Base-by-base conservation (phyloP, 1,140 invertebrate genomes). In the Lepidostoma basale region DNA sequence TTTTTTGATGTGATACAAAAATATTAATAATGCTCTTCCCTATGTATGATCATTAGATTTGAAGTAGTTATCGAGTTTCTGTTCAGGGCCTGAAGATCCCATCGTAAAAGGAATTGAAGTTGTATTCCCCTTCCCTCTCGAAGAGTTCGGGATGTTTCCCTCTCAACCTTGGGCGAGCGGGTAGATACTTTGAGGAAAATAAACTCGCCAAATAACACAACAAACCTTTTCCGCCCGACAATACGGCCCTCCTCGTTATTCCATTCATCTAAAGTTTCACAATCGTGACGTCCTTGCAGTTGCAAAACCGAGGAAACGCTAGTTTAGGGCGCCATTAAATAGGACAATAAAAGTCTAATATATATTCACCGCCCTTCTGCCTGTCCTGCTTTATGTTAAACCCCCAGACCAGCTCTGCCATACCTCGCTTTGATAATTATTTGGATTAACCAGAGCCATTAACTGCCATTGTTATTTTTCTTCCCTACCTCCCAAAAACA, bases 191-290 rank as follows among this genome's bases (percentile, higher is more conserved):
- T 12, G 26, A 56, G 14, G 52, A 56, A 56, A 56, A 56, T 56
- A 56, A 56, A 56, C 16, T 36, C 52, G 0, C 52, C 52, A 10
- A 56, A 56, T 56, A 56, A 56, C 52, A 56, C 52, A 56, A 33
- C 52, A 56, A 56, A 56, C 52, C 52, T 56, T 36, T n/a, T 56
- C 18, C 30, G 14, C 28, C 52, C 52, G 3, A 56, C 52, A 56
- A 56, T 56, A 56, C 26, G 22, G 3, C n/a, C 18, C 52, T 39
- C 22, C 28, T 20, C 52, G 14, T 56, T 56, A 36, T 33, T 23
- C 16, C 28, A 56, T 56, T 36, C 26, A 39, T 56, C 52, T 56
- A 36, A 56, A 56, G 52, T 33, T 33, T 22, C 14, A 20, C 5
- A n/a, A 5, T n/a, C 30, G 28, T 33, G 26, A 36, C 30, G 14